Conservation (phyloP, 2,113 vertebrate species). For the Dendrocopos noguchii region DNA sequence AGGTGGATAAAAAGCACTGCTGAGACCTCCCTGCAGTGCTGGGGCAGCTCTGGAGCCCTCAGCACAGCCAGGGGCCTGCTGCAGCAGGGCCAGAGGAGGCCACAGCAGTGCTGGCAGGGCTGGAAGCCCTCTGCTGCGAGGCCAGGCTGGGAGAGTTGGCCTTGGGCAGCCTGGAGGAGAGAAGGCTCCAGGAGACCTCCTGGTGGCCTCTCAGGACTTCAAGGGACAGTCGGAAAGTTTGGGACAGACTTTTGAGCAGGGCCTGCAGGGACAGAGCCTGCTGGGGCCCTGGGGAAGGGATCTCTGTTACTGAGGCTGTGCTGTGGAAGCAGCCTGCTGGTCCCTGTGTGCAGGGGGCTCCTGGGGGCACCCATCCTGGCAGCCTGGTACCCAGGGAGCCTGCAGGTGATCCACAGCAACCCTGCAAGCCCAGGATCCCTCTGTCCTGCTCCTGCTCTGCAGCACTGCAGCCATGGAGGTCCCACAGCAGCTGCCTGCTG, state of each 20-base stretch:
- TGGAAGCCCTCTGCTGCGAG: too few species aligned
- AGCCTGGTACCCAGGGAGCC: constrained; percentile 13
- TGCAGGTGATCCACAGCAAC: background rate
- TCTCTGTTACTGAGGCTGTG: fast-evolving
- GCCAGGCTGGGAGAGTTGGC: too few species aligned
- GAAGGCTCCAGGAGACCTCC: too few species aligned
- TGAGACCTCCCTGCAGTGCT: background rate
- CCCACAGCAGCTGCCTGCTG: background rate
- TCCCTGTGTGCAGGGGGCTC: background rate
- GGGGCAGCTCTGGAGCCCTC: background rate
- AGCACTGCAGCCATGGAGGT: background rate
- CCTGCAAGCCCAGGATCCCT: fast-evolving
- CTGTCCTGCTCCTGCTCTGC: background rate
- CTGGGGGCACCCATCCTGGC: constrained; percentile 12
- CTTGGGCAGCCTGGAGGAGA: too few species aligned
- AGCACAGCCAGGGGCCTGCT: too few species aligned
- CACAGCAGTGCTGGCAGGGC: too few species aligned
- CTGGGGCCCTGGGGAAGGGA: background rate
- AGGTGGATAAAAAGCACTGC: too few species aligned
- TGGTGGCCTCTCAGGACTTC: too few species aligned
- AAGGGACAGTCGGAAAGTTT: too few species aligned
- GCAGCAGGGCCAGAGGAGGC: too few species aligned
- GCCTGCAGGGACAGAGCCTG: too few species aligned
- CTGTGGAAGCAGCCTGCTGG: background rate
- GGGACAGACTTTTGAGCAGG: too few species aligned